These are phyloP conservation scores for Yponomeuta plumbellus DNA, from an alignment of 2,888 invertebrate species.

Conservation along the genomic window DNA sequence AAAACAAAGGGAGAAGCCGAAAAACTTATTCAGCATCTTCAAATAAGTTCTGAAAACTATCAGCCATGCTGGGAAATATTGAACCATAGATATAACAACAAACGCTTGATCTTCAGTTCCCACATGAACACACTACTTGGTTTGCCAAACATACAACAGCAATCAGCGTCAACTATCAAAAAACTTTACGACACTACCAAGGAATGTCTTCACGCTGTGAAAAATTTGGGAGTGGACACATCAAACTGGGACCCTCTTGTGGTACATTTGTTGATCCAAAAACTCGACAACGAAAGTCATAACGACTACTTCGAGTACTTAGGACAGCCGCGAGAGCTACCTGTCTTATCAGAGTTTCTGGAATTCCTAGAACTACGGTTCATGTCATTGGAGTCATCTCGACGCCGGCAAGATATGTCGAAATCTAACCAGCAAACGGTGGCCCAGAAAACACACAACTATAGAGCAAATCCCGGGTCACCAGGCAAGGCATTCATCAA, in stretches of 20 bases:
- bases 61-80: conserved; percentile 24
- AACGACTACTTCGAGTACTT: conserved; percentile 17
- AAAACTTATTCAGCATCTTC: conserved; percentile 16
- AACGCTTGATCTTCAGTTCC: conserved; percentile 19
- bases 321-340: conserved; percentile 11
- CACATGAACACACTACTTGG: conserved; percentile 7
- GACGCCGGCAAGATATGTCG: not conserved
- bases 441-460: not conserved
- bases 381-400: conserved; percentile 16
- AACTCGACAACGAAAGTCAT: conserved; percentile 18
- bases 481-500: no score
- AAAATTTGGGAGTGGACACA: conserved; percentile 20
- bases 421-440: not conserved
- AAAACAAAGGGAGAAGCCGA: no score
- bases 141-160: conserved; percentile 14
- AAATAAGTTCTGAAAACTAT: conserved; percentile 23
- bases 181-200: conserved; percentile 10
- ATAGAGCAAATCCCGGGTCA: not conserved
- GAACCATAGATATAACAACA: conserved; percentile 24
- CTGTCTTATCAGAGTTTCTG: conserved; percentile 17
- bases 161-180: conserved; percentile 8
- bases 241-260: conserved; percentile 20
- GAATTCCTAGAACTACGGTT: conserved; percentile 21
- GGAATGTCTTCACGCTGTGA: conserved; percentile 16
- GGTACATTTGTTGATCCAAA: conserved; percentile 18